These are phyloP conservation scores for Drosophila dives DNA, from an alignment of 2,888 invertebrate genomes.

Conservation along the genomic window DNA sequence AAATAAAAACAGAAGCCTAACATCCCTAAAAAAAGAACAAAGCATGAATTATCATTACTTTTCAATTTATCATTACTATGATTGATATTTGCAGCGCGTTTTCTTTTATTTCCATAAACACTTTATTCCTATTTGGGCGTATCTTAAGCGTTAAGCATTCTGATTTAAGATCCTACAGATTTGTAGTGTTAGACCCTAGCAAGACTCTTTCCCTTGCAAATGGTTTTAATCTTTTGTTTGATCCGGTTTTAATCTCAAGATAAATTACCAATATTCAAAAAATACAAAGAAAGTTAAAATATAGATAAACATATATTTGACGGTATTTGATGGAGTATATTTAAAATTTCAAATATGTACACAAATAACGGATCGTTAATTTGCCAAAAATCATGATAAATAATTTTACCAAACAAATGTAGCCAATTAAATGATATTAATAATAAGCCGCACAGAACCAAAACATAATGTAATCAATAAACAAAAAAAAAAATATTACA, in stretches of 20 bases:
- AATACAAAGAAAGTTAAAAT: not conserved
- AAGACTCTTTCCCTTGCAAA: not conserved
- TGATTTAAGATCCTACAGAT: not conserved
- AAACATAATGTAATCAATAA: slow-evolving; percentile 11
- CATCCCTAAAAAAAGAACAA: not conserved
- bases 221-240: not conserved
- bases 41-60: slow-evolving; percentile 43
- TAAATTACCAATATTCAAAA: slow-evolving; percentile 12
- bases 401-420: slow-evolving; percentile 28
- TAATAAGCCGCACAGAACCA: slow-evolving; percentile 29
- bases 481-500: not conserved
- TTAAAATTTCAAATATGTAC: slow-evolving; percentile 50
- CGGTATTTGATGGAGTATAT: slow-evolving; percentile 31
- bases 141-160: not conserved
- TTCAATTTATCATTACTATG: slow-evolving; percentile 40
- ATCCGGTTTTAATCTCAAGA: not conserved
- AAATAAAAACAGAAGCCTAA: slow-evolving; percentile 49
- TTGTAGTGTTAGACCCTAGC: not conserved
- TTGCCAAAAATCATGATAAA: slow-evolving; percentile 29
- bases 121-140: not conserved
- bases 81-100: slow-evolving; percentile 11
- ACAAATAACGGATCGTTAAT: slow-evolving; percentile 21
- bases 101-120: slow-evolving; percentile 9
- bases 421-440: slow-evolving; percentile 27
- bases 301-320: not conserved